These are phyloP conservation scores for Bothrops jararaca DNA, from an alignment of 2,113 vertebrate species.

Conservation along the genomic window DNA sequence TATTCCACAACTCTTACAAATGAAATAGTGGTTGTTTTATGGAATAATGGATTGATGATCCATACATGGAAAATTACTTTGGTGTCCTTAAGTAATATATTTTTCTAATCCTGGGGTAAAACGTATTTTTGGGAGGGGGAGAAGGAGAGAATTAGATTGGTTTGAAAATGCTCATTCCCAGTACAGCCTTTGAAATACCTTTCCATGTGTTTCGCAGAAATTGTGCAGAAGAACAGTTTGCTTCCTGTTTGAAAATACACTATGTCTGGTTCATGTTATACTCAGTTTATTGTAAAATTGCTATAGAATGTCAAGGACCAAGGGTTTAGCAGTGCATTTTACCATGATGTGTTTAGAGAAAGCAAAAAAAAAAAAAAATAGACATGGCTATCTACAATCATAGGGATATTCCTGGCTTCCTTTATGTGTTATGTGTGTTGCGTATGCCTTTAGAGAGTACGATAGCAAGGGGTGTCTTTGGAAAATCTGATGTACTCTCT, in stretches of 20 bases:
- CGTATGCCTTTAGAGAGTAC: neutral
- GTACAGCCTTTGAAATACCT: slow-evolving; percentile 60
- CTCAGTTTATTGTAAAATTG: slow-evolving; percentile 51
- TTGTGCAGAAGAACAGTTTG: slow-evolving; percentile 64
- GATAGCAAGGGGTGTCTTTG: neutral
- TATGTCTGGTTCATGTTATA: slow-evolving; percentile 64
- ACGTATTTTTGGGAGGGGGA: slow-evolving; percentile 6
- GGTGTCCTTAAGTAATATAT: neutral
- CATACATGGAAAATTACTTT: slow-evolving; percentile 8
- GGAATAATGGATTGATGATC: slow-evolving; percentile 23
- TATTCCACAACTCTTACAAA: slow-evolving; percentile 9
- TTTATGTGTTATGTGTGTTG: neutral
- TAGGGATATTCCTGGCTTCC: neutral
- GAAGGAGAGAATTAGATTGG: slow-evolving; percentile 7
- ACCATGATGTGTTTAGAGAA: slow-evolving; percentile 28
- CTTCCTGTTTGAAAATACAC: slow-evolving; percentile 60
- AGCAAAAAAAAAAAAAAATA: neutral
- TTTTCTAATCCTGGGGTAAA: neutral
- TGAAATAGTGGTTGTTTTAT: slow-evolving; percentile 29
- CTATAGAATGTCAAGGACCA: slow-evolving; percentile 6
- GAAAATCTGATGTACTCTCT: neutral
- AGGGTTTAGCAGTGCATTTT: slow-evolving; percentile 26
- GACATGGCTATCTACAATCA: neutral
- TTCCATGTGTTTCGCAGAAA: slow-evolving; percentile 67
- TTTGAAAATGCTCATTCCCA: slow-evolving; percentile 43